These are phyloP conservation scores for Ataeniobius toweri DNA, from an alignment of 2,797 vertebrate genomes.

Conservation along the genomic window DNA sequence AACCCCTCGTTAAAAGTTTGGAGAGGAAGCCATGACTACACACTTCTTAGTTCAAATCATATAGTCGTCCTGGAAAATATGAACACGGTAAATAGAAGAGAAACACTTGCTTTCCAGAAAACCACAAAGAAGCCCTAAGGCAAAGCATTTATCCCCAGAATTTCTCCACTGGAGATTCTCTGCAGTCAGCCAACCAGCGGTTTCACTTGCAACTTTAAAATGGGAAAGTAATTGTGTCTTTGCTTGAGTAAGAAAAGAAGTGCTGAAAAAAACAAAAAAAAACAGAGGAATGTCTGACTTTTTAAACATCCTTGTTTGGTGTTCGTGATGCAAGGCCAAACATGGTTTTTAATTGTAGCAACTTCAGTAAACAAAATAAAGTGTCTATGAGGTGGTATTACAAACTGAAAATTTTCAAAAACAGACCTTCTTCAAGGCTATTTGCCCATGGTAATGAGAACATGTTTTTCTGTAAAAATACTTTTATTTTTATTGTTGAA, in stretches of 20 bases:
- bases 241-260: slow-evolving; percentile 29
- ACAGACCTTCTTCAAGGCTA: slow-evolving; percentile 29
- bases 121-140: slow-evolving; percentile 61
- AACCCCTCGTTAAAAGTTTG: slow-evolving; percentile 46
- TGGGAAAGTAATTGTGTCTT: slow-evolving; percentile 30
- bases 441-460: slow-evolving; percentile 3
- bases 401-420: slow-evolving; percentile 63
- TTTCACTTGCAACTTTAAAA: slow-evolving; percentile 46
- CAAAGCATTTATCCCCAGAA: slow-evolving; percentile 64
- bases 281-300: slow-evolving; percentile 1
- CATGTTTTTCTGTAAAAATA: slow-evolving; percentile 40
- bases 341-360: slow-evolving; percentile 13
- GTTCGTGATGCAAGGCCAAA: slow-evolving; percentile 9
- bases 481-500: slow-evolving; percentile 43
- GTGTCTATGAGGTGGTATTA: slow-evolving; percentile 34
- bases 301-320: slow-evolving; percentile 25
- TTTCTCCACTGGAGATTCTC: slow-evolving; percentile 56
- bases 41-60: slow-evolving; percentile 60
- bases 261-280: slow-evolving; percentile 21
- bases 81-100: slow-evolving; percentile 59
- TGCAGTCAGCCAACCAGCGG: slow-evolving; percentile 39
- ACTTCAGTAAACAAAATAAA: slow-evolving; percentile 16
- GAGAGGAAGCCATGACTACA: slow-evolving; percentile 40
- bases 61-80: slow-evolving; percentile 69
- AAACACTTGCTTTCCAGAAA: slow-evolving; percentile 60